Evolutionary conservation across 2,888 invertebrate genomes (phyloP).

Genomic region (Tetrapedia diversipes): DNA sequence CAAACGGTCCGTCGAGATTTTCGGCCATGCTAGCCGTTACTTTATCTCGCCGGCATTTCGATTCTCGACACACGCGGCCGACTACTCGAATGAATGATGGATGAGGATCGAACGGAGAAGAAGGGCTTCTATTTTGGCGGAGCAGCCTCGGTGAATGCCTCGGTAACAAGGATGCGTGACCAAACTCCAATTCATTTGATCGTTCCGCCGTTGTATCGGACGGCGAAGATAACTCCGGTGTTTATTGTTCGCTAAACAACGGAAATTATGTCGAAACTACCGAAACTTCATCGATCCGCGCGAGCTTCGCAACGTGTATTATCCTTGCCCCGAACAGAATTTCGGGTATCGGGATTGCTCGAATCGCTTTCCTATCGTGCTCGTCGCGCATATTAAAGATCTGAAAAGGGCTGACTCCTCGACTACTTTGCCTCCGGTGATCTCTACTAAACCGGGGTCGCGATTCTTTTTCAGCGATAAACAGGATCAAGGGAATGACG

Average conservation of each 20-base stretch:
- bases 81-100: constrained; percentile 29
- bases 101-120: constrained; percentile 12
- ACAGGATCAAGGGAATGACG: constrained; percentile 75
- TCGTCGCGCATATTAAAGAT: too few relatives aligned
- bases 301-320: too few relatives aligned
- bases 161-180: background rate
- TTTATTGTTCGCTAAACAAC: background rate
- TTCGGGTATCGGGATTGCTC: too few relatives aligned
- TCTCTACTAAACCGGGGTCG: background rate
- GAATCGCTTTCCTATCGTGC: too few relatives aligned
- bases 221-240: background rate
- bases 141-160: too few relatives aligned
- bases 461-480: constrained; percentile 56
- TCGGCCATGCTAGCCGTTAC: constrained; percentile 1
- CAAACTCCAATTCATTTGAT: constrained; percentile 6
- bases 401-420: too few relatives aligned
- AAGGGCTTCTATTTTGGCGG: too few relatives aligned
- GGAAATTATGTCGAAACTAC: background rate
- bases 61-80: background rate
- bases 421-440: background rate
- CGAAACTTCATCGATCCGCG: background rate
- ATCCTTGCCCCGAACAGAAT: too few relatives aligned
- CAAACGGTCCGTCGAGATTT: background rate
- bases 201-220: background rate
- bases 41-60: constrained; percentile 14